A percentile compares a stretch with the other conserved stretches of the same genome.
Evolutionary conservation across 2,888 invertebrate genomes (phyloP).

Genomic region (Drosophila cyrtoloma): DNA sequence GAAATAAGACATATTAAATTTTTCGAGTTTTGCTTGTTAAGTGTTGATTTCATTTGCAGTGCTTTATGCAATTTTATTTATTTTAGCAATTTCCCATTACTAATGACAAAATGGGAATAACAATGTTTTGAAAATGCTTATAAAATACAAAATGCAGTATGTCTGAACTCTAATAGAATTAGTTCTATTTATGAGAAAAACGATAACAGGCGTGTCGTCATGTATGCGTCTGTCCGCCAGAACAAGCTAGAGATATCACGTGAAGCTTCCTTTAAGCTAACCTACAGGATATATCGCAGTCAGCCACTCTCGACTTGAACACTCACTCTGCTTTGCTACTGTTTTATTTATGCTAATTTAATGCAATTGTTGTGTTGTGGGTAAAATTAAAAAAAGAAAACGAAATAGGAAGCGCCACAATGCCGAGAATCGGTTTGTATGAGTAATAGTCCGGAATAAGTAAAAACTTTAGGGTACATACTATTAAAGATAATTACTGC

Average conservation of each 20-base stretch:
- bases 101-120: not conserved
- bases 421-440: conserved; percentile 32
- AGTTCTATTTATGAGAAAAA: not conserved
- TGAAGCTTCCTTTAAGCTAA: not conserved
- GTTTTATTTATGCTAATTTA: conserved; percentile 64
- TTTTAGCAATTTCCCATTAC: not conserved
- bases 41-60: conserved; percentile 52
- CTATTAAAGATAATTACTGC: conserved; percentile 35
- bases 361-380: conserved; percentile 59
- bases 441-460: conserved; percentile 26
- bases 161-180: not conserved
- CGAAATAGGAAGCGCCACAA: conserved; percentile 7
- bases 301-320: not conserved
- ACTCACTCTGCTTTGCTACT: conserved; percentile 5
- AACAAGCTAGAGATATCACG: not conserved
- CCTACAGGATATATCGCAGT: not conserved
- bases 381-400: conserved; percentile 13
- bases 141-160: not conserved
- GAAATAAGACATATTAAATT: not conserved
- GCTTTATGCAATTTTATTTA: conserved; percentile 47
- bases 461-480: conserved; percentile 22
- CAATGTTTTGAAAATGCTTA: not conserved
- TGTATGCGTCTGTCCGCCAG: not conserved
- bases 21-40: not conserved
- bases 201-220: not conserved